These are phyloP conservation scores for Cavia porcellus DNA, from an alignment of 2,113 vertebrate species.

Conservation along the genomic window DNA sequence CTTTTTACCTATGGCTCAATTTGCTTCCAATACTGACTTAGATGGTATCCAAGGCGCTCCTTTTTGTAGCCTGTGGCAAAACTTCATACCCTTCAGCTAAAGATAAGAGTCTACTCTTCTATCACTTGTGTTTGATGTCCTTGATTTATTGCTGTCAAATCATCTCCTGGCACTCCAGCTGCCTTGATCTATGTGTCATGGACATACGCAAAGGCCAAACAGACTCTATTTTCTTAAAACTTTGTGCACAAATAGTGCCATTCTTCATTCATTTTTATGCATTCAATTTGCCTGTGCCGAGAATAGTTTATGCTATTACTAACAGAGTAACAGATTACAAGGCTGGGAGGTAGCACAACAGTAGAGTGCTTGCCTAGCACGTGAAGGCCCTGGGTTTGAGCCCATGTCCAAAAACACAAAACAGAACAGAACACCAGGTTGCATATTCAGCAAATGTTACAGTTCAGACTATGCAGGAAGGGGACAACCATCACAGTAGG, in stretches of 20 bases:
- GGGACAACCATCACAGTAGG: slow-evolving; percentile 25
- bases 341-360: not conserved
- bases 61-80: slow-evolving; percentile 55
- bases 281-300: slow-evolving; percentile 66
- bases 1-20: slow-evolving; percentile 37
- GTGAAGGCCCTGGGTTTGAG: not conserved
- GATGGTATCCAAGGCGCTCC: slow-evolving; percentile 41
- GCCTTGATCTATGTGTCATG: not conserved
- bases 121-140: slow-evolving; percentile 37
- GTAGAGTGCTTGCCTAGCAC: not conserved
- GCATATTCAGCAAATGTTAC: slow-evolving; percentile 62
- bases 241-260: slow-evolving; percentile 18
- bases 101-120: slow-evolving; percentile 28
- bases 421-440: not conserved
- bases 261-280: slow-evolving; percentile 42
- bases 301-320: slow-evolving; percentile 34
- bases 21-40: slow-evolving; percentile 50
- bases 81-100: slow-evolving; percentile 42
- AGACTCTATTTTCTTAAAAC: slow-evolving; percentile 15
- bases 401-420: not conserved
- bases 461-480: slow-evolving; percentile 21
- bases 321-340: slow-evolving; percentile 62
- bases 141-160: slow-evolving; percentile 79
- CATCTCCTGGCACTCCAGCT: not conserved
- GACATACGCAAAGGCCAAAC: not conserved